These are phyloP conservation scores for Poeciliopsis turrubarensis DNA, from an alignment of 2,113 vertebrate species.

Conservation along the genomic window DNA sequence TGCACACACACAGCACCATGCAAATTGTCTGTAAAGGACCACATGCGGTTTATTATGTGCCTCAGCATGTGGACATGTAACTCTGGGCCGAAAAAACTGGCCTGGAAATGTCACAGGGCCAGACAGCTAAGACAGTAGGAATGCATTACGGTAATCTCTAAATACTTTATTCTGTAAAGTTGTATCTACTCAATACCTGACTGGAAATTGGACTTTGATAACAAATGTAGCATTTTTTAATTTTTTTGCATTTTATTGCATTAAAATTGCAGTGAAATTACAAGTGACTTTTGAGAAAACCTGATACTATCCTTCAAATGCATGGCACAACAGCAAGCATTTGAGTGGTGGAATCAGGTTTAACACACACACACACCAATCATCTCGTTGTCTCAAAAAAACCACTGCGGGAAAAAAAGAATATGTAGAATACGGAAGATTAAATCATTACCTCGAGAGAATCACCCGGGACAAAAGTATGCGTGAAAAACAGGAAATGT, in stretches of 20 bases:
- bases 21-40: slow-evolving; percentile 54
- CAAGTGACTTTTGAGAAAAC: too few species aligned
- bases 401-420: too few species aligned
- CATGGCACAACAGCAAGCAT: too few species aligned
- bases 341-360: too few species aligned
- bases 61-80: slow-evolving; percentile 57
- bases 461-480: too few species aligned
- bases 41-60: slow-evolving; percentile 64
- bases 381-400: too few species aligned
- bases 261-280: neutral
- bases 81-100: slow-evolving; percentile 57
- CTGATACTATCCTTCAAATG: too few species aligned
- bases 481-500: too few species aligned
- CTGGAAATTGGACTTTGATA: slow-evolving; percentile 9
- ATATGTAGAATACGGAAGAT: too few species aligned
- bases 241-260: neutral
- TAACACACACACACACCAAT: too few species aligned
- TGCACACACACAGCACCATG: slow-evolving; percentile 52
- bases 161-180: neutral
- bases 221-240: neutral
- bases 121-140: slow-evolving; percentile 19
- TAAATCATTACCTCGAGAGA: too few species aligned
- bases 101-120: slow-evolving; percentile 64
- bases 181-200: slow-evolving; percentile 3
- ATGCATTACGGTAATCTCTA: neutral